Conservation (phyloP, 1,140 invertebrate species). For the Panagrolaimus sp. region DNA sequence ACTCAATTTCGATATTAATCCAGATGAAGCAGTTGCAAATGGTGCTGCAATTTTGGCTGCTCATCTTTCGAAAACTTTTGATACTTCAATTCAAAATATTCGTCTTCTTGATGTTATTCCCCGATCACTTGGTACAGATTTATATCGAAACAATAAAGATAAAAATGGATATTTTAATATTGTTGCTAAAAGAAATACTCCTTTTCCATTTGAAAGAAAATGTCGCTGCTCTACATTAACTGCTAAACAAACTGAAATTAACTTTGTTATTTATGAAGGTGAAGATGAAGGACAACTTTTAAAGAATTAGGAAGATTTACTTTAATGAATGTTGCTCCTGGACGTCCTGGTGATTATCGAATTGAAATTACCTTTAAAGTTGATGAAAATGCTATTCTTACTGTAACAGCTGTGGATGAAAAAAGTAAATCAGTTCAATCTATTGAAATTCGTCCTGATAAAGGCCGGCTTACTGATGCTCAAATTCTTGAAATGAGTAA, state of each 20-base stretch:
- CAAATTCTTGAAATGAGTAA: no score
- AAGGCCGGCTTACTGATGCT: no score
- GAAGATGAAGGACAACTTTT: slow-evolving; percentile 98
- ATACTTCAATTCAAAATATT: slow-evolving; percentile 93
- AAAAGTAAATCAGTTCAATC: no score
- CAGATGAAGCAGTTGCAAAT: slow-evolving; percentile 94
- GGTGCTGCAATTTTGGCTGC: slow-evolving; percentile 93
- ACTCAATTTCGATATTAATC: slow-evolving; percentile 79
- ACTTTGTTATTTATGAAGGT: slow-evolving; percentile 90
- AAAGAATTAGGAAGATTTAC: slow-evolving; percentile 82
- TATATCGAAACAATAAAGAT: slow-evolving; percentile 94
- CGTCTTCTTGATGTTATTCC: slow-evolving; percentile 85
- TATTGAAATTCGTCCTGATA: no score
- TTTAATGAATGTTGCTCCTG: slow-evolving; percentile 64
- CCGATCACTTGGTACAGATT: slow-evolving; percentile 77
- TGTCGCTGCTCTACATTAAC: no score
- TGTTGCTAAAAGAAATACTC: slow-evolving; percentile 71
- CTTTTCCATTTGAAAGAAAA: slow-evolving; percentile 94
- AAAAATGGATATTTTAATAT: slow-evolving; percentile 56
- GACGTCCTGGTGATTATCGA: slow-evolving; percentile 59
- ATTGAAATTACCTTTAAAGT: slow-evolving; percentile 97
- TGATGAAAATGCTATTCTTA: slow-evolving; percentile 98
- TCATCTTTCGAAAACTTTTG: slow-evolving; percentile 66
- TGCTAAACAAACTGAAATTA: slow-evolving; percentile 86
- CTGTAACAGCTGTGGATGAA: slow-evolving; percentile 73